Percentiles rank a stretch among this genome's conserved stretches.
phyloP scores from a whole-genome alignment of 92 coral and sea anemone genomes.

The Desmophyllum pertusum region DNA sequence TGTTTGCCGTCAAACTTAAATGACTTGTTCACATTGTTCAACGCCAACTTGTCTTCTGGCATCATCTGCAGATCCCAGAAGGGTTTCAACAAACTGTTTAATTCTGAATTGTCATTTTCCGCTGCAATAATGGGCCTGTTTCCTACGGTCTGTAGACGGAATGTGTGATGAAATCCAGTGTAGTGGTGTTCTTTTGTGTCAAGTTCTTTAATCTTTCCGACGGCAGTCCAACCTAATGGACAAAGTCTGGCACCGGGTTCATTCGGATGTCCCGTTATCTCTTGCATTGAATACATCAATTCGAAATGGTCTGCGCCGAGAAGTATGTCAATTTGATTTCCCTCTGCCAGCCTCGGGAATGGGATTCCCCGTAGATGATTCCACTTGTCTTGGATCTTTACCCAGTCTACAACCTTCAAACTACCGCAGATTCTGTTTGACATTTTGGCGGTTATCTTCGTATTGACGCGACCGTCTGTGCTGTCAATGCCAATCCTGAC shows the following conservation, averaged over 20 bases:
- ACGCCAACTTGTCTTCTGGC: slow-evolving; percentile 52
- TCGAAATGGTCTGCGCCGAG: slow-evolving; percentile 65
- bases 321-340: slow-evolving; percentile 52
- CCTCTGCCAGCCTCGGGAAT: slow-evolving; percentile 50
- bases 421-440: slow-evolving; percentile 65
- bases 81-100: slow-evolving; percentile 55
- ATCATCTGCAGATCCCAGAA: slow-evolving; percentile 70
- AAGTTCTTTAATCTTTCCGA: slow-evolving; percentile 35
- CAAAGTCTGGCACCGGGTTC: slow-evolving; percentile 52
- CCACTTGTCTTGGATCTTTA: slow-evolving; percentile 52
- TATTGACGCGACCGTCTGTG: slow-evolving; percentile 55
- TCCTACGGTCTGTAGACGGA: slow-evolving; percentile 5
- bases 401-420: slow-evolving; percentile 65
- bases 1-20: slow-evolving; percentile 50
- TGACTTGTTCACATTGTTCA: slow-evolving; percentile 51
- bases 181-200: slow-evolving; percentile 8
- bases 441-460: slow-evolving; percentile 50
- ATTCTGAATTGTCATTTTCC: slow-evolving; percentile 26
- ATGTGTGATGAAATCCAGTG: slow-evolving; percentile 42
- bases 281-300: slow-evolving; percentile 52
- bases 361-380: slow-evolving; percentile 49
- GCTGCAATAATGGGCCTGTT: neutral
- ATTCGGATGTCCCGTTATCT: slow-evolving; percentile 40
- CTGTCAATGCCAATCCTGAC: slow-evolving; percentile 63
- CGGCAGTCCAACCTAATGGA: slow-evolving; percentile 72